Evolutionary conservation across 2,113 vertebrate species (phyloP), one percentile per base, ranked within the genome.

Genomic region (Heterotilapia buettikoferi): DNA sequence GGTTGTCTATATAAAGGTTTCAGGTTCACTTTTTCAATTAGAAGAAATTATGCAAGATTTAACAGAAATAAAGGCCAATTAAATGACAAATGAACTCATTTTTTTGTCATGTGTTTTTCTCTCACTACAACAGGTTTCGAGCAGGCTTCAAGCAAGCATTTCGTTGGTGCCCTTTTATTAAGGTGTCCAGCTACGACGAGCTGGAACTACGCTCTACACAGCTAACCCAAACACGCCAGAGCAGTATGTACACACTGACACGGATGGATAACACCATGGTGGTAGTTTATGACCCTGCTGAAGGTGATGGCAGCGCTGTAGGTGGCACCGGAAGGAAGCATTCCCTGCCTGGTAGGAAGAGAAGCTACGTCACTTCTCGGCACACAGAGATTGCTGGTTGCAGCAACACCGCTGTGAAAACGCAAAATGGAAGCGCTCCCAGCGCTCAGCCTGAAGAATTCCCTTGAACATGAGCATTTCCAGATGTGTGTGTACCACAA

Each of bases 81-180:
- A 26, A 73, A 73, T 45, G 13, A 73, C 68, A 73, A 26, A 73
- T 73, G 21, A 24, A 45, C 5, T 24, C 1, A 4, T 43, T 45
- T 73, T 47, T 78, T 78, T 78, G 43, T 4, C 14, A 78, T 31
- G 9, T 12, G 2, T 78, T 50, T 24, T 45, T 73, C 43, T 78
- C 45, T 78, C 18, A 31, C 73, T n/a, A 52, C 18, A 50, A 78
- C 88, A 99, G 99, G 93, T 99, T 99, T 90, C 97, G 99, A 76
- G 98, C 98, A 1, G 99, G 99, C 47, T 99, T 99, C 95, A 99
- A 99, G 94, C 92, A 92, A 84, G 99, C 97, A 0, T 98, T 99
- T 83, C 97, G 97, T 68, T 99, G 98, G 98, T 99, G 99, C 76
- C 99, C 99, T 1, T 99, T 99, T 92, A 96, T 99, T 61, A 96